Percentiles rank a stretch among this genome's conserved stretches.
phyloP scores from a whole-genome alignment of 1,140 invertebrate genomes.

The Pygmarrhopalites habei region DNA sequence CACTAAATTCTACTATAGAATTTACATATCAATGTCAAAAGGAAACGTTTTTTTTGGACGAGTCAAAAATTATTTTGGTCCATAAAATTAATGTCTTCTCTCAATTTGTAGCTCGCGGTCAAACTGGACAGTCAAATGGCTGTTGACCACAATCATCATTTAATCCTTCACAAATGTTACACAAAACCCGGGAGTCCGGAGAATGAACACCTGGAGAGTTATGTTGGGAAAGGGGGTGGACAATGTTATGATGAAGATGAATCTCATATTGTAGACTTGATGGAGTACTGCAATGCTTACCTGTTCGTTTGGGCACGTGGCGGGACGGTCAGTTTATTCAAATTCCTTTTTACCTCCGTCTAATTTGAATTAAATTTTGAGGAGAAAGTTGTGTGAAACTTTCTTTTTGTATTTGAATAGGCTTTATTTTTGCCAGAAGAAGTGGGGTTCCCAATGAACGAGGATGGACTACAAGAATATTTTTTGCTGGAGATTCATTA shows the following conservation, averaged over 20 bases:
- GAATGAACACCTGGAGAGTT: background rate
- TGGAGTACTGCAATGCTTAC: slow-evolving; percentile 1
- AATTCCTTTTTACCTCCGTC: background rate
- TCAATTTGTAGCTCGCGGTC: background rate
- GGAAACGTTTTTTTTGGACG: no score
- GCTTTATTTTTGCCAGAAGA: slow-evolving; percentile 58
- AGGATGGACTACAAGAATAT: slow-evolving; percentile 53
- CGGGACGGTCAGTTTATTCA: background rate
- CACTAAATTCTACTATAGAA: background rate
- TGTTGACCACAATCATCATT: slow-evolving; percentile 13
- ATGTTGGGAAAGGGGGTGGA: background rate
- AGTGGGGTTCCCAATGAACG: slow-evolving; percentile 69
- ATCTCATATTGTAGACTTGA: background rate
- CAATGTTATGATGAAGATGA: background rate
- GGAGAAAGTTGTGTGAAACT: background rate
- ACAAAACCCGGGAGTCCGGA: background rate
- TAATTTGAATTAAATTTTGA: background rate
- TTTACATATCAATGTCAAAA: background rate
- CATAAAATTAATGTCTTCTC: background rate
- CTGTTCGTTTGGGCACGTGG: slow-evolving; percentile 18
- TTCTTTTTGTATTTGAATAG: background rate
- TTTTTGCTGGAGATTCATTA: slow-evolving; percentile 86
- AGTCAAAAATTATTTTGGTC: background rate
- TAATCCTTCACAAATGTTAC: slow-evolving; percentile 3
- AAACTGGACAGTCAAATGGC: background rate